Conservation (phyloP, 2,113 vertebrate species). For the Oncorhynchus clarkii region DNA sequence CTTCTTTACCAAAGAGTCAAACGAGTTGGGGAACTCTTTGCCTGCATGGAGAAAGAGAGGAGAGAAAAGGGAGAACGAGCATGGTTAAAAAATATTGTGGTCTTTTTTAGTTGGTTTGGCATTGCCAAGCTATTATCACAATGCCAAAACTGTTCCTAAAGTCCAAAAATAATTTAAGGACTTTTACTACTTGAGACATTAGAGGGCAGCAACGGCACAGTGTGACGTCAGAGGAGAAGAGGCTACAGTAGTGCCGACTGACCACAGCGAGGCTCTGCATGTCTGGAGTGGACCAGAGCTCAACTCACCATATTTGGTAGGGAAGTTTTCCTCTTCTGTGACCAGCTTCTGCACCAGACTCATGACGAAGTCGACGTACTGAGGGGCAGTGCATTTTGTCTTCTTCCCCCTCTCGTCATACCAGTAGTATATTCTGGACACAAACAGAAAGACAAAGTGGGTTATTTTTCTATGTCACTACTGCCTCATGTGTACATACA, state of each 20-base stretch:
- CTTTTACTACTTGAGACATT: background rate
- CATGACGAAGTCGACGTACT: constrained; percentile 99
- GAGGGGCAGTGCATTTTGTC: constrained; percentile 96
- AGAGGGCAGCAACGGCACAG: background rate
- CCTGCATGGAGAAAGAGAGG: constrained; percentile 69
- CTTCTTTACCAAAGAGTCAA: constrained; percentile 96
- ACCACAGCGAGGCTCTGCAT: constrained; percentile 4
- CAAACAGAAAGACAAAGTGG: background rate
- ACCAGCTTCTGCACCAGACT: constrained; percentile 97
- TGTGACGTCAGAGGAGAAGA: too few species aligned
- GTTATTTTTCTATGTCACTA: background rate
- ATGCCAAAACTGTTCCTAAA: too few species aligned
- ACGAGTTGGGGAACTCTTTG: constrained; percentile 95
- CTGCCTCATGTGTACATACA: background rate
- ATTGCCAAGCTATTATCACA: too few species aligned
- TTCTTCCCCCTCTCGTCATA: constrained; percentile 98
- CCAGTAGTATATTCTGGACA: constrained; percentile 95
- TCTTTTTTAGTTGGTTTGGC: background rate
- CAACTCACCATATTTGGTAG: constrained; percentile 93
- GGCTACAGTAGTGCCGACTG: background rate
- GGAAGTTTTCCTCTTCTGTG: constrained; percentile 97
- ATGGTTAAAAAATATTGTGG: background rate
- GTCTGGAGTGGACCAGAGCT: background rate
- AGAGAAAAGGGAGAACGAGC: constrained; percentile 15
- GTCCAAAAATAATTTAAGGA: too few species aligned